A percentile compares a stretch with the other conserved stretches of the same genome.
phyloP scores from a whole-genome alignment of 2,113 vertebrate genomes.

The Microtus oregoni region DNA sequence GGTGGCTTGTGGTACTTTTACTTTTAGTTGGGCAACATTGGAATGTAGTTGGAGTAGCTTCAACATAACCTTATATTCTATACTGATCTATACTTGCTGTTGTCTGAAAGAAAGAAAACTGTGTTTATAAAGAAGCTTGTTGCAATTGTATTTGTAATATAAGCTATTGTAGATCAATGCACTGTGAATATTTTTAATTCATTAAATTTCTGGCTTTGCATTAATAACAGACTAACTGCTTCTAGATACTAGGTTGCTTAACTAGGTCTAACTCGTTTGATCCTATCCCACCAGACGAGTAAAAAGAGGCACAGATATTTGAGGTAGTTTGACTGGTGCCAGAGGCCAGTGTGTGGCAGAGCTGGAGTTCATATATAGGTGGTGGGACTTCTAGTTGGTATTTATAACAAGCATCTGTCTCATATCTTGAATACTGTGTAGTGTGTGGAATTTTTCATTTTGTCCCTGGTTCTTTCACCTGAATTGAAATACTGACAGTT shows the following conservation, averaged over 20 bases:
- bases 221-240: not conserved
- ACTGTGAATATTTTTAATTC: not conserved
- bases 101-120: not conserved
- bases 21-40: constrained; percentile 20
- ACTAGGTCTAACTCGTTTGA: not conserved
- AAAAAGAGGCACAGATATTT: constrained; percentile 4
- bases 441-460: not conserved
- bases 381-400: not conserved
- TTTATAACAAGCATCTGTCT: not conserved
- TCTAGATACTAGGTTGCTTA: not conserved
- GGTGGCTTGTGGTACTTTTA: constrained; percentile 40
- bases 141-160: not conserved
- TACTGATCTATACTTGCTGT: constrained; percentile 17
- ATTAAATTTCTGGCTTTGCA: not conserved
- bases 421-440: not conserved
- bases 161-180: not conserved
- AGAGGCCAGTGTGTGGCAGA: not conserved
- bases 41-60: constrained; percentile 20
- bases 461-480: not conserved
- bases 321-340: not conserved
- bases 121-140: not conserved
- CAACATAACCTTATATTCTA: constrained; percentile 26
- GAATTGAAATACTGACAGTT: constrained; percentile 3
- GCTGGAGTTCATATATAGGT: not conserved
- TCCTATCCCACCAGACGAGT: not conserved